Conservation (phyloP, 2,113 vertebrate species). For the Genyomyrus donnyi region DNA sequence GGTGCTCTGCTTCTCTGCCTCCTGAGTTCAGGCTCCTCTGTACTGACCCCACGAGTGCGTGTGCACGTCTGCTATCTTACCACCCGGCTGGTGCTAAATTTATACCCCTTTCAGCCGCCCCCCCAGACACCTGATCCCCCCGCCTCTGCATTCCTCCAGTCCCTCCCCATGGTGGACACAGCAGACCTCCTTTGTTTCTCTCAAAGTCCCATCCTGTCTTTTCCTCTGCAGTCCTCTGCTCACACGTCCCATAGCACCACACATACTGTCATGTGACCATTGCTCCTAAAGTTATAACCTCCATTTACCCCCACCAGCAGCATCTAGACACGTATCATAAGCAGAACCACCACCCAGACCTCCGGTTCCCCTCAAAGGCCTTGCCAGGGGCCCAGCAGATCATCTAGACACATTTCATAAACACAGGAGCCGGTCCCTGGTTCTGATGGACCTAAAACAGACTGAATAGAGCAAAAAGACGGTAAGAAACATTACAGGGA, state of each 20-base stretch:
- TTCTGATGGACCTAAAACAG: background rate
- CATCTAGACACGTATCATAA: background rate
- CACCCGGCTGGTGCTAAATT: conserved; percentile 4
- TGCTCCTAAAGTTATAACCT: background rate
- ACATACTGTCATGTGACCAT: background rate
- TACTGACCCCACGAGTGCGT: background rate
- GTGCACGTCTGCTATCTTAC: background rate
- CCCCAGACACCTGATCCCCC: conserved; percentile 11
- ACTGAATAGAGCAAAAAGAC: background rate
- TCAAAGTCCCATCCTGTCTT: background rate
- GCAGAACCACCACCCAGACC: background rate
- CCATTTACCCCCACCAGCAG: background rate
- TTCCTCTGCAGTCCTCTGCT: background rate
- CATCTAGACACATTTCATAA: background rate
- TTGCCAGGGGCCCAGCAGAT: background rate
- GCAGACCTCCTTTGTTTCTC: background rate
- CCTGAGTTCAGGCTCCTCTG: background rate
- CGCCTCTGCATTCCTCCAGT: background rate
- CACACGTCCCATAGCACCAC: background rate
- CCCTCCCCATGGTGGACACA: background rate
- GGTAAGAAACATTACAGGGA: background rate
- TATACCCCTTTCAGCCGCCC: conserved; percentile 7
- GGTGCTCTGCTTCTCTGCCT: background rate
- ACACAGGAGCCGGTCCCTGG: background rate
- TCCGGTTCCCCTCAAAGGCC: background rate